Evolutionary conservation across 2,113 vertebrate genomes (phyloP).

Genomic region (Platycercus adscitus): DNA sequence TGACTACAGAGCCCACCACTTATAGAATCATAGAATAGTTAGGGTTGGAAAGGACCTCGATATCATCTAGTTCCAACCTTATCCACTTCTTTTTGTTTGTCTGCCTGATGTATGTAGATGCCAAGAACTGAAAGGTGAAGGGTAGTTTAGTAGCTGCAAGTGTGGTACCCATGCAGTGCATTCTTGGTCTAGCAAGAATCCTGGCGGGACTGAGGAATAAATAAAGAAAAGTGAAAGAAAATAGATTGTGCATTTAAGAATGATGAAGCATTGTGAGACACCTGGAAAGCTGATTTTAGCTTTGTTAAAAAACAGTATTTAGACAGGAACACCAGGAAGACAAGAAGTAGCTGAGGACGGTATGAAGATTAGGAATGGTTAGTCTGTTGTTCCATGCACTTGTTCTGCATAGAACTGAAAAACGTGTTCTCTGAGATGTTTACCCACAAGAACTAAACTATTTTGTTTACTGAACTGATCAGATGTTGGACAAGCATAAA

Average conservation of each 20-base stretch:
- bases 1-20: not conserved
- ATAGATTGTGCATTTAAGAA: not conserved
- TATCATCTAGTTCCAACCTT: too few relatives aligned
- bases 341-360: not conserved
- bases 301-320: not conserved
- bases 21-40: not conserved
- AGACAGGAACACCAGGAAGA: not conserved
- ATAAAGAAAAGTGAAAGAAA: not conserved
- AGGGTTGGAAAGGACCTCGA: too few relatives aligned
- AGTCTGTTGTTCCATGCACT: not conserved
- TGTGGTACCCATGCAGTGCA: not conserved
- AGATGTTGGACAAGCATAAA: not conserved
- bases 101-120: not conserved
- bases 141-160: not conserved
- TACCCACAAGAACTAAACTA: not conserved
- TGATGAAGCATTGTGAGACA: not conserved
- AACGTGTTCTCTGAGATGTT: not conserved
- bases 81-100: not conserved
- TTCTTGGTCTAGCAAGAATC: not conserved
- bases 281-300: rapidly evolving
- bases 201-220: not conserved
- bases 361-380: not conserved
- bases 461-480: not conserved
- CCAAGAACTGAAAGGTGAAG: not conserved
- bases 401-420: not conserved